A percentile compares a stretch with the other conserved stretches of the same genome.
Conservation (phyloP, 2,888 invertebrate genomes). For the Drosophila stalkeri region DNA sequence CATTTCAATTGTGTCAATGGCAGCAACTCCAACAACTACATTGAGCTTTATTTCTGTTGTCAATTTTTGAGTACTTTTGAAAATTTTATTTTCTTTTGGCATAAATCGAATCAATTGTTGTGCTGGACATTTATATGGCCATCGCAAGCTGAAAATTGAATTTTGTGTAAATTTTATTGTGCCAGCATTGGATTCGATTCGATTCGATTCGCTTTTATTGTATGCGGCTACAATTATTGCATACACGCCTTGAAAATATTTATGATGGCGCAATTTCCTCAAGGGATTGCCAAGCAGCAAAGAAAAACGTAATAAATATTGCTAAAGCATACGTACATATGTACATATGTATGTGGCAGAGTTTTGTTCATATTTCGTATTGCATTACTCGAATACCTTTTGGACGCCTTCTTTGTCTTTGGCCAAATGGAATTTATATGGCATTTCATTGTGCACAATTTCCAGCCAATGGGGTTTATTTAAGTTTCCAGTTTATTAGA, state of each 20-base stretch:
- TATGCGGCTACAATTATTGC: slow-evolving; percentile 56
- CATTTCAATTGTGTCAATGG: slow-evolving; percentile 45
- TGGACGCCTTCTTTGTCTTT: slow-evolving; percentile 55
- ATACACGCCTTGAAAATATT: slow-evolving; percentile 54
- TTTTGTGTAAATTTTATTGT: slow-evolving; percentile 65
- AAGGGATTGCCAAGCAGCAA: slow-evolving; percentile 38
- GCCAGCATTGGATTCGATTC: not conserved
- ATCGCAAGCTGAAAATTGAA: slow-evolving; percentile 61
- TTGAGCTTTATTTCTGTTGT: slow-evolving; percentile 36
- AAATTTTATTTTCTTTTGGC: slow-evolving; percentile 10
- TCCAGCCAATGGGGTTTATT: slow-evolving; percentile 51
- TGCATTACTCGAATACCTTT: slow-evolving; percentile 63
- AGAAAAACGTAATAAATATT: slow-evolving; percentile 61
- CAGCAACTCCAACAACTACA: slow-evolving; percentile 39
- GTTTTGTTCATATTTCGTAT: slow-evolving; percentile 49
- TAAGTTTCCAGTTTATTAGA: slow-evolving; percentile 67
- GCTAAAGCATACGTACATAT: slow-evolving; percentile 13
- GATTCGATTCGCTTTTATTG: slow-evolving; percentile 34
- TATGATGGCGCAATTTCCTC: slow-evolving; percentile 63
- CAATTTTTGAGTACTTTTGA: slow-evolving; percentile 34
- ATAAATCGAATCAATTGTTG: slow-evolving; percentile 74
- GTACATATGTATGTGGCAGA: slow-evolving; percentile 9
- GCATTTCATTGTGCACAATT: slow-evolving; percentile 59
- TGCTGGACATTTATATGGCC: slow-evolving; percentile 60
- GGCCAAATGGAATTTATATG: slow-evolving; percentile 58